phyloP scores from a whole-genome alignment of 2,888 invertebrate species.

The Liopterus haemorrhoidalis region DNA sequence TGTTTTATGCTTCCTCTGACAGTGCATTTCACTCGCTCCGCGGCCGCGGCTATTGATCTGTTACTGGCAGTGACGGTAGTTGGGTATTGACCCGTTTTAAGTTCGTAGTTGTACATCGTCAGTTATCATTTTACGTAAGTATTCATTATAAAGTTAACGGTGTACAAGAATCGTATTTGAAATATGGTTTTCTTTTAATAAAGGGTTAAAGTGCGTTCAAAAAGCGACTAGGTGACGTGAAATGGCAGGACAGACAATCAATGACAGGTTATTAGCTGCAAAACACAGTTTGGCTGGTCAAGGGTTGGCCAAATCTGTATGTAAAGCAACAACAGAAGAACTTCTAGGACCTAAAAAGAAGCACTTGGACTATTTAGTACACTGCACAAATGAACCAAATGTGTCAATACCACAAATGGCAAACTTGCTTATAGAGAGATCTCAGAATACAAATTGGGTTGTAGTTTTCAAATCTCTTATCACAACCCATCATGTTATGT shows the following conservation, averaged over 20 bases:
- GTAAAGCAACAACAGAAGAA: constrained; percentile 99
- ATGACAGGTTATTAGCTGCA: constrained; percentile 96
- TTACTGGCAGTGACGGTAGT: constrained; percentile 20
- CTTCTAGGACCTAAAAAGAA: constrained; percentile 99
- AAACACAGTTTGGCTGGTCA: constrained; percentile 99
- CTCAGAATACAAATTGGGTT: constrained; percentile 97
- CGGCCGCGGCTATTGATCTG: constrained; percentile 20
- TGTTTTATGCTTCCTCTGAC: constrained; percentile 11
- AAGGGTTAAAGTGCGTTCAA: constrained; percentile 20
- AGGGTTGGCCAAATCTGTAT: constrained; percentile 98
- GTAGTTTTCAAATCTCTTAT: constrained; percentile 98
- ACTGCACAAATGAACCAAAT: constrained; percentile 99
- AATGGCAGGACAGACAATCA: constrained; percentile 97
- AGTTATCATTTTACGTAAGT: no score
- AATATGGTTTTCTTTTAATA: constrained; percentile 10
- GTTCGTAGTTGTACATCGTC: constrained; percentile 15
- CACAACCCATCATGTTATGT: constrained; percentile 98
- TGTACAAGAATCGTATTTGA: background rate
- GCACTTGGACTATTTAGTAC: constrained; percentile 99
- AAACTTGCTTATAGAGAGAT: constrained; percentile 94
- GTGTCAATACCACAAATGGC: constrained; percentile 99
- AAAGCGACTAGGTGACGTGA: constrained; percentile 28
- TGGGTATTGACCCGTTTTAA: constrained; percentile 23
- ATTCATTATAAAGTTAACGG: background rate
- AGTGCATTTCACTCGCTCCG: constrained; percentile 18